Evolutionary conservation across 1,140 invertebrate species (phyloP).

Genomic region (Lepidotrigona ventralis): DNA sequence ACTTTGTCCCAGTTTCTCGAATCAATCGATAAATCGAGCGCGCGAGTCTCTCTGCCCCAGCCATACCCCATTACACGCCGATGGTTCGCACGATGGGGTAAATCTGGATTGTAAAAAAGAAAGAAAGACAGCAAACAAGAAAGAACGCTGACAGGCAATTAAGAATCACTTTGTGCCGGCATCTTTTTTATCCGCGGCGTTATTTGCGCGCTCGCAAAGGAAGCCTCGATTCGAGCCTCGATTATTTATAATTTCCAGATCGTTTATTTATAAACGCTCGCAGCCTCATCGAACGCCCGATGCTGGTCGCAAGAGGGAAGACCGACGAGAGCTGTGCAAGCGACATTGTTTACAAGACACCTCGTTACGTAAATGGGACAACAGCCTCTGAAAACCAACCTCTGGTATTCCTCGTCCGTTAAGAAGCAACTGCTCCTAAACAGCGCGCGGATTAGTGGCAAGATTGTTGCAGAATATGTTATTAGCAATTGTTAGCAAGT

Average conservation of each 20-base stretch:
- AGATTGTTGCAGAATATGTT: not conserved
- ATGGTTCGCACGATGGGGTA: not conserved
- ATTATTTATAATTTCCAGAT: constrained; percentile 32
- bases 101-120: not conserved
- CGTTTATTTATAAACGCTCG: constrained; percentile 34
- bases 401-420: not conserved
- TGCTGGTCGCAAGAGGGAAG: not conserved
- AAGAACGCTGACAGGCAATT: constrained; percentile 17
- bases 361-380: constrained; percentile 37
- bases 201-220: constrained; percentile 19
- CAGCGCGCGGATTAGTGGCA: not conserved
- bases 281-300: not conserved
- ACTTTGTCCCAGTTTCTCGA: not conserved
- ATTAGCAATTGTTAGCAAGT: no score
- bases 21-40: not conserved
- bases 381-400: constrained; percentile 1
- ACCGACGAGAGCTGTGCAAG: not conserved
- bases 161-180: constrained; percentile 25
- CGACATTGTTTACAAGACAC: constrained; percentile 37
- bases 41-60: not conserved
- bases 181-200: not conserved
- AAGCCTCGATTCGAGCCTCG: not conserved
- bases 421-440: not conserved
- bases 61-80: not conserved
- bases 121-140: not conserved